A percentile compares a stretch with the other conserved stretches of the same genome.
These are phyloP conservation scores for Phortica magna DNA, from an alignment of 2,888 invertebrate genomes.

Conservation along the genomic window DNA sequence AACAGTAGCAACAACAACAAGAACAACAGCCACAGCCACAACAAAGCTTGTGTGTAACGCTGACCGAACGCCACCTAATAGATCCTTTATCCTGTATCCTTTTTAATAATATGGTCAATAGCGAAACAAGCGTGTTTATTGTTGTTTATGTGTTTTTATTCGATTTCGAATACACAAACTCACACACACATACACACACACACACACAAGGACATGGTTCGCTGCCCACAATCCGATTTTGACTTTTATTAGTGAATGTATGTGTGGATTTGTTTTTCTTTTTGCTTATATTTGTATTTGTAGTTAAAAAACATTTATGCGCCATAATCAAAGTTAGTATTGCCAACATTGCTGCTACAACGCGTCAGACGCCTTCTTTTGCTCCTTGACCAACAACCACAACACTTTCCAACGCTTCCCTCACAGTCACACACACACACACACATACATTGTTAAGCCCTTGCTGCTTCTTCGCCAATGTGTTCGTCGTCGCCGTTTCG, in stretches of 20 bases:
- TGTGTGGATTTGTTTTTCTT: neutral
- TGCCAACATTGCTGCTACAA: constrained; percentile 38
- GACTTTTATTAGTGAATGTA: constrained; percentile 14
- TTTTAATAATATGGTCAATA: constrained; percentile 56
- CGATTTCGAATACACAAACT: constrained; percentile 32
- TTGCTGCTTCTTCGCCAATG: constrained; percentile 45
- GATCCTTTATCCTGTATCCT: constrained; percentile 39
- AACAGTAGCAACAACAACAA: constrained; percentile 9
- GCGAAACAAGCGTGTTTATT: constrained; percentile 63
- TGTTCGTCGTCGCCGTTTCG: neutral
- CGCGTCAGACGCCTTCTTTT: constrained; percentile 35
- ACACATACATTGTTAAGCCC: too few relatives aligned
- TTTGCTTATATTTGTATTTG: constrained; percentile 27
- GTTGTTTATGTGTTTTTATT: constrained; percentile 63
- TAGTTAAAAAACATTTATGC: constrained; percentile 71
- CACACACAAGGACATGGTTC: neutral
- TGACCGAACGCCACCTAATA: constrained; percentile 11
- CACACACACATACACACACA: neutral
- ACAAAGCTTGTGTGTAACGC: neutral
- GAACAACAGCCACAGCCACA: constrained; percentile 14
- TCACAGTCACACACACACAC: neutral
- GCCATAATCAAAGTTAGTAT: constrained; percentile 61
- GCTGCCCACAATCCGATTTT: constrained; percentile 36
- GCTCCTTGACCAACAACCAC: constrained; percentile 44
- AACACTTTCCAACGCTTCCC: constrained; percentile 35